Evolutionary conservation across 2,113 vertebrate species (phyloP), one percentile per base, ranked within the genome.

Genomic region (Protomyctophum bolini): DNA sequence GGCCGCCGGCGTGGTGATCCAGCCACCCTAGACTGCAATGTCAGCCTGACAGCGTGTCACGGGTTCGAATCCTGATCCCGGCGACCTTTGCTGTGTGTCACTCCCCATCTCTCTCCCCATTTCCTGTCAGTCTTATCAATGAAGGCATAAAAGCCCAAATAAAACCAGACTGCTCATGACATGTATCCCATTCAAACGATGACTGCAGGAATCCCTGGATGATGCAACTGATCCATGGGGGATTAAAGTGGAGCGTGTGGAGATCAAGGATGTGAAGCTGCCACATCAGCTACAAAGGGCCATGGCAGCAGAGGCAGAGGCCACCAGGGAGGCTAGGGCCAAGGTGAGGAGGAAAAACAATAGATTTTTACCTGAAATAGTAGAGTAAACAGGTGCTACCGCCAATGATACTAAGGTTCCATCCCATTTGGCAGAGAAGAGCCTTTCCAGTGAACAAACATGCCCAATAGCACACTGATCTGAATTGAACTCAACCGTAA

Each of bases 231-330:
- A 94, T 58, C 76, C 84, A 0, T 96, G 95, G 95, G 96, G 96
- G 1, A 94, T 96, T 79, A 92, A 79, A 63, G 95, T 96, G 83
- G 93, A 95, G 45, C 86, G 87, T 0, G 95, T 96, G 72, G 96
- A 97, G 81, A 95, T 97, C 72, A 97, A 93, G 77, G 96, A 96
- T 0, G 92, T 97, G 70, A 93, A 91, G 54, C 91, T 97, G 52
- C 96, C 96, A 0, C 48, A 89, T 11, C 94, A 95, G 83, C 80
- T 96, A 86, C 96, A 98, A 91, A 93, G 94, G 79, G 94, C 93
- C 67, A 96, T 96, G 95, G 96, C 95, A 0, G 94, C 95, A 0
- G 94, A 97, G 85, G 96, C 96, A 0, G 95, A 97, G 76, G 94
- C 96, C 63, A 90, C 85, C 5, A 73, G 72, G 60, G 94, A 96